These are phyloP conservation scores for Oreonectes daqikongensis DNA, from an alignment of 2,797 vertebrate genomes.

Conservation along the genomic window DNA sequence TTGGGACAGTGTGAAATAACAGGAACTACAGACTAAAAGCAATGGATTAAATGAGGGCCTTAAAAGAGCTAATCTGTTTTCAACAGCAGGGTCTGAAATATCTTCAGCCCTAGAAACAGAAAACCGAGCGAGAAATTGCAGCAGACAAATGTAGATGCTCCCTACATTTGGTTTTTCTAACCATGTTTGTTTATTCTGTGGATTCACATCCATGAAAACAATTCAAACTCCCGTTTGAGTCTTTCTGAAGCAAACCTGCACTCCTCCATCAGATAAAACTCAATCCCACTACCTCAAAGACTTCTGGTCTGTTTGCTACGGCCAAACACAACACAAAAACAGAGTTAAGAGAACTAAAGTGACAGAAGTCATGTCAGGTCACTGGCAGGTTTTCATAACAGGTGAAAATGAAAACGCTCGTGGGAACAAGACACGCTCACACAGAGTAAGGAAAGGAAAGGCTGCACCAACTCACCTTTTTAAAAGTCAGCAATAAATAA, in stretches of 20 bases:
- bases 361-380: conserved; percentile 37
- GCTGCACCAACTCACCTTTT: neutral
- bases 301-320: conserved; percentile 2
- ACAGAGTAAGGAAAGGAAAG: neutral
- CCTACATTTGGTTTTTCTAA: no score
- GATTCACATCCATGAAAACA: no score
- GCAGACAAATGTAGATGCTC: no score
- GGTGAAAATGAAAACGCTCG: conserved; percentile 31
- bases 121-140: no score
- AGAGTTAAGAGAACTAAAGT: conserved; percentile 4
- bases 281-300: conserved; percentile 18
- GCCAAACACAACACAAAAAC: conserved; percentile 18
- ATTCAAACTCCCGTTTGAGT: conserved; percentile 13
- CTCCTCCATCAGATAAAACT: conserved; percentile 37
- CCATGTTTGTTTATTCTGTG: no score
- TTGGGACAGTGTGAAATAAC: no score
- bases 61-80: neutral
- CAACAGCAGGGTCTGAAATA: neutral
- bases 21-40: no score
- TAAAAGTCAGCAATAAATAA: conserved; percentile 44
- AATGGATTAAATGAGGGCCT: neutral
- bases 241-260: conserved; percentile 29
- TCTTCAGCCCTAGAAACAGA: no score
- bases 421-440: conserved; percentile 6
- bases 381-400: conserved; percentile 25